Base-by-base conservation (phyloP, 2,113 vertebrate genomes). In the Oostethus manadensis region DNA sequence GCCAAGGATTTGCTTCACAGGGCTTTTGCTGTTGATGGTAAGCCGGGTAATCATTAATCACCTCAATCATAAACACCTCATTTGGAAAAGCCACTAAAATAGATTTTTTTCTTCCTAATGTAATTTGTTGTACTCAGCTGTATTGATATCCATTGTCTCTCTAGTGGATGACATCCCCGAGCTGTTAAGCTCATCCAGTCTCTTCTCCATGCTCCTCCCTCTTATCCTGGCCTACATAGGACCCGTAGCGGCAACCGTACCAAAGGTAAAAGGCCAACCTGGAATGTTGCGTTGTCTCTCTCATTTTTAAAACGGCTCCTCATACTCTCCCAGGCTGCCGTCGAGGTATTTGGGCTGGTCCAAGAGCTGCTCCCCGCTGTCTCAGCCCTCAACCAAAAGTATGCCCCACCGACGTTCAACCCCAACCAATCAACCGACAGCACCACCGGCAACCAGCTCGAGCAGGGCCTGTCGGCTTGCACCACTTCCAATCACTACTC, bases 361-460 rank as follows among this genome's bases (percentile, higher is more conserved):
- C 97, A 98, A 48, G 95, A 98, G 64, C 81, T 99, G 54, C 90
- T 99, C 56, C 97, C 97, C 18, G 93, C 95, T 1, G 96, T 97
- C 55, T 97, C 97, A 38, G 89, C 95, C 74, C 86, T 99, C 73
- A 99, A 99, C 87, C 96, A 99, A 87, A 99, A 98, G 68, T 98
- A 98, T 0, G 94, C 95, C 53, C 97, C 97, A 16, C 95, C 95
- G 68, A 91, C 94, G n/a, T 99, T 99, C 82, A 99, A 99, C 67
- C 97, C 97, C 45, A 99, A 99, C 86, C 97, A 99, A 66, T 98
- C 96, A 45, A 99, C 96, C 29, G 97, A 99, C 76, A 99, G 96
- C 84, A 96, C 95, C 10, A 98, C 96, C 0, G 96, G 96, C 69
- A 97, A 98, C 82, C 95, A 97, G 18, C 94, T 93, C 0, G 97